These are phyloP conservation scores for Oscheius myriophilus DNA, from an alignment of 2,888 invertebrate genomes.

Conservation along the genomic window DNA sequence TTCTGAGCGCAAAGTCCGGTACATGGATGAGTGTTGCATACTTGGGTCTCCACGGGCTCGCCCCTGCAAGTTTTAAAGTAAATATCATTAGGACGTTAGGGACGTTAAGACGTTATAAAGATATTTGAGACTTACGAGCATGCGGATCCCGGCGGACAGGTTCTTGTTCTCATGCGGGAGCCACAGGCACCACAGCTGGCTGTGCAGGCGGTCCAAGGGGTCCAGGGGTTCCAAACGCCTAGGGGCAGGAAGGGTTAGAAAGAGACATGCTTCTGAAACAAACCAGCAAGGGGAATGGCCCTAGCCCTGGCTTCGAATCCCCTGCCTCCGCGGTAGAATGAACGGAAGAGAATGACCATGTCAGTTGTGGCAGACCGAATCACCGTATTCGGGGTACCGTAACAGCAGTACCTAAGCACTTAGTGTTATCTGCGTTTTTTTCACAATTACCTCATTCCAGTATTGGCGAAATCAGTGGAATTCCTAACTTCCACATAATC, in stretches of 20 bases:
- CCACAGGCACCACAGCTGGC: conserved; percentile 70
- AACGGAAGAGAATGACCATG: conserved; percentile 70
- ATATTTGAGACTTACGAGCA: conserved; percentile 54
- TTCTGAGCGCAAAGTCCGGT: conserved; percentile 65
- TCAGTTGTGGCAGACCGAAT: conserved; percentile 69
- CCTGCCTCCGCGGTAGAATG: conserved; percentile 70
- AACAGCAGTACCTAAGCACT: conserved; percentile 71
- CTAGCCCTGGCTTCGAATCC: conserved; percentile 68
- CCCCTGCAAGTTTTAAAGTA: conserved; percentile 51
- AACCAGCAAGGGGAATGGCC: conserved; percentile 61
- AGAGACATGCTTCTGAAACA: background rate
- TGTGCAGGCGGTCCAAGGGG: conserved; percentile 63
- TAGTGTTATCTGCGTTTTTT: background rate
- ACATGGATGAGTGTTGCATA: conserved; percentile 68
- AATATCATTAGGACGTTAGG: background rate
- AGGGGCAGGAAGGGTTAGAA: background rate
- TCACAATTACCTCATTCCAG: conserved; percentile 69
- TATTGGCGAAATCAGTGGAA: conserved; percentile 70
- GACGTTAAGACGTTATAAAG: too few species aligned
- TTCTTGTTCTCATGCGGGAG: conserved; percentile 59
- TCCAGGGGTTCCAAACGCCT: conserved; percentile 57
- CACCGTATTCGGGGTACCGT: conserved; percentile 65
- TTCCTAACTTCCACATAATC: conserved; percentile 71
- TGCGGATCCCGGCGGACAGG: conserved; percentile 62
- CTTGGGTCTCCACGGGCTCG: conserved; percentile 63